phyloP scores from a whole-genome alignment of 2,888 invertebrate genomes.

The Parasteatoda lunata region DNA sequence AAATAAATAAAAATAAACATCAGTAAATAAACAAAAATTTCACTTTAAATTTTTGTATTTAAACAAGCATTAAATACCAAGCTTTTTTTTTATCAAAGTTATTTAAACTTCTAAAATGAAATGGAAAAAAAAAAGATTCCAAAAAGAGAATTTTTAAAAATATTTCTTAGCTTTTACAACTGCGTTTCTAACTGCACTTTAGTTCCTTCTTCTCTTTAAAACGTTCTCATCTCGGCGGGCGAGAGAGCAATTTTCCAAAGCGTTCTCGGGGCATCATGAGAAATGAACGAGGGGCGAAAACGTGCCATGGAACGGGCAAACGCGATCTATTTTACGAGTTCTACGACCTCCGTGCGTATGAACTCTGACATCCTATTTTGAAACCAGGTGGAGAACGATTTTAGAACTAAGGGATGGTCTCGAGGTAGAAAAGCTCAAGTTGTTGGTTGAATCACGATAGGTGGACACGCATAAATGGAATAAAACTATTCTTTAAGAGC shows the following conservation, averaged over 20 bases:
- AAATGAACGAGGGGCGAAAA: constrained; percentile 44
- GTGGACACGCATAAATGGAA: neutral
- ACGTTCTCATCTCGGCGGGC: neutral
- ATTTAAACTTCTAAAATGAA: no score
- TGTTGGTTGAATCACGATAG: neutral
- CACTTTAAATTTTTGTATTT: no score
- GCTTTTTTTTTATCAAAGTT: no score
- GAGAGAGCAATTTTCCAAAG: constrained; percentile 19
- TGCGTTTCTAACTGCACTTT: no score
- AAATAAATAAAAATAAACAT: no score
- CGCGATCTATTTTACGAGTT: constrained; percentile 67
- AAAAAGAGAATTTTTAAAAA: no score
- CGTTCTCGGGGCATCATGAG: constrained; percentile 30
- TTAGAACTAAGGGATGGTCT: constrained; percentile 28
- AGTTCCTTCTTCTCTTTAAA: no score
- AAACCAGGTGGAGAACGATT: constrained; percentile 58
- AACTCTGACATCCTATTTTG: constrained; percentile 65
- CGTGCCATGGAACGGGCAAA: constrained; percentile 53
- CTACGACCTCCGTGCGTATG: constrained; percentile 51
- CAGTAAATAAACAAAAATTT: no score
- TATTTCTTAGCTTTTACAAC: no score
- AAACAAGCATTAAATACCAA: no score
- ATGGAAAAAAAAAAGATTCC: no score
- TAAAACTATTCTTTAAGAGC: neutral
- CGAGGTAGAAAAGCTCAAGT: neutral